A percentile compares a stretch with the other conserved stretches of the same genome.
Evolutionary conservation across 2,113 vertebrate species (phyloP).

Genomic region (Calyptommatus sinebrachiatus): DNA sequence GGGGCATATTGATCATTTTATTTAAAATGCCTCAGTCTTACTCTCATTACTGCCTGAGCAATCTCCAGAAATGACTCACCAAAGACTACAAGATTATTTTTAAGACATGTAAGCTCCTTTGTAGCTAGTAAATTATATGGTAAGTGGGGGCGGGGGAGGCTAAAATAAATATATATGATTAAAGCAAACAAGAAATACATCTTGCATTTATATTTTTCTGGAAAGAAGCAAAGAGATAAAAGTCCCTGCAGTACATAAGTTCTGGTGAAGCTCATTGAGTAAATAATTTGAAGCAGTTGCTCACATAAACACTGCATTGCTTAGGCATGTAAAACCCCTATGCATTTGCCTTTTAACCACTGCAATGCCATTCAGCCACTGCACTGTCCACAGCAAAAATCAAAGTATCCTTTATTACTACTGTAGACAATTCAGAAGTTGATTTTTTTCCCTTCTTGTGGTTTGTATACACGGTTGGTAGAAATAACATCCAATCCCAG

Average conservation of each 20-base stretch:
- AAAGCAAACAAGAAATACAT: neutral
- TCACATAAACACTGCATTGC: neutral
- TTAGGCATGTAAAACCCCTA: too few species aligned
- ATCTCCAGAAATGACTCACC: slow-evolving; percentile 1
- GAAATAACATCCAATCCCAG: too few species aligned
- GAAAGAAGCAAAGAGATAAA: neutral
- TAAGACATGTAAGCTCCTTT: neutral
- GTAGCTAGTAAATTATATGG: neutral
- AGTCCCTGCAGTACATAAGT: neutral
- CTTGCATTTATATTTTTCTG: neutral
- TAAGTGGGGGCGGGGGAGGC: neutral
- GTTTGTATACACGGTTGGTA: too few species aligned
- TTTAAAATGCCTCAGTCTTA: neutral
- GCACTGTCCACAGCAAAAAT: too few species aligned
- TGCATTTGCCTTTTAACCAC: too few species aligned
- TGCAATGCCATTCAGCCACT: too few species aligned
- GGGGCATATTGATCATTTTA: neutral
- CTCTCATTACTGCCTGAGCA: neutral
- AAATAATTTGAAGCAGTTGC: neutral
- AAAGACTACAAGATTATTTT: neutral
- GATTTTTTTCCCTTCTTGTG: too few species aligned
- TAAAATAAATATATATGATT: neutral
- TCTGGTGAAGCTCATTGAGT: neutral
- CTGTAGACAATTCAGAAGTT: too few species aligned
- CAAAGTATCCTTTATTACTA: too few species aligned